Conservation (phyloP, 2,113 vertebrate species). For the Phodopus roborovskii region DNA sequence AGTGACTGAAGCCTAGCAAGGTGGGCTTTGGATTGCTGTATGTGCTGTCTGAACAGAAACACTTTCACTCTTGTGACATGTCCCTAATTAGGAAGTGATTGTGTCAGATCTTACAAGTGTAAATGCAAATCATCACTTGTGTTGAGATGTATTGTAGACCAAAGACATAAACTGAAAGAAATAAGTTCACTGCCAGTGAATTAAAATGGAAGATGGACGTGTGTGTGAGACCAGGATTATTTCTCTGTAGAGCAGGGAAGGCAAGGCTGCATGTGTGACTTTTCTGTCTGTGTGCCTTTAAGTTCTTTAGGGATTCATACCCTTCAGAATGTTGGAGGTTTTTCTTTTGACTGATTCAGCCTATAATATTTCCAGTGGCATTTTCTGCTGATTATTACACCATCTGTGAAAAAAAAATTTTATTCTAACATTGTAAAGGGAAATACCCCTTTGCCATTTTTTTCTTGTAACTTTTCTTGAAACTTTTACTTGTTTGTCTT, state of each 20-base stretch:
- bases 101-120: slow-evolving; percentile 4
- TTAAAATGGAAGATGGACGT: slow-evolving; percentile 2
- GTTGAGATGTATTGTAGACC: not conserved
- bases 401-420: slow-evolving; percentile 43
- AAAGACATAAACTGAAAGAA: slow-evolving; percentile 6
- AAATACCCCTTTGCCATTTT: not conserved
- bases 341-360: not conserved
- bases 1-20: not conserved
- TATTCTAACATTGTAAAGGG: slow-evolving; percentile 27
- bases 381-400: slow-evolving; percentile 19
- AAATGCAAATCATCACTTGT: slow-evolving; percentile 19
- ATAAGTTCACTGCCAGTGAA: slow-evolving; percentile 9
- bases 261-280: not conserved
- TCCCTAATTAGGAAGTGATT: slow-evolving; percentile 7
- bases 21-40: slow-evolving; percentile 17
- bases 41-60: not conserved
- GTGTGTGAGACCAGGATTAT: not conserved
- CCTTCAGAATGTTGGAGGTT: not conserved
- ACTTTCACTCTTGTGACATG: slow-evolving; percentile 48
- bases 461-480: slow-evolving; percentile 2
- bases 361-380: not conserved
- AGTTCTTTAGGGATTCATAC: slow-evolving; percentile 46
- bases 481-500: slow-evolving; percentile 10
- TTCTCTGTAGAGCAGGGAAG: not conserved
- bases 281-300: not conserved